phyloP scores from a whole-genome alignment of 2,797 vertebrate genomes.

The Phataginus tricuspis region DNA sequence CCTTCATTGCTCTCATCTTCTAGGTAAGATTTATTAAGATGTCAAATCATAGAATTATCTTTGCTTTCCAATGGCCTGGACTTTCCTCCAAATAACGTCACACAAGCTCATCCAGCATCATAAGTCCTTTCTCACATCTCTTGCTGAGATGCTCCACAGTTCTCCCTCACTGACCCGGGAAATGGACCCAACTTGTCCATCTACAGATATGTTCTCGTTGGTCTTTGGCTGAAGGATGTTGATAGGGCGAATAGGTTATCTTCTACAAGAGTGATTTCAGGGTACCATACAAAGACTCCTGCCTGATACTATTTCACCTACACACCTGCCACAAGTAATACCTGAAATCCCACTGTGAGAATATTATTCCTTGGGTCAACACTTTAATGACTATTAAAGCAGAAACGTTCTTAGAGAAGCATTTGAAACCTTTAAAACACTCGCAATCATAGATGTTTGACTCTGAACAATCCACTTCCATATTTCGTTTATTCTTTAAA shows the following conservation, averaged over 20 bases:
- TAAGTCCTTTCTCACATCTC: not conserved
- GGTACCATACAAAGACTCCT: not conserved
- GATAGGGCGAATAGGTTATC: not conserved
- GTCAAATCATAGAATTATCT: not conserved
- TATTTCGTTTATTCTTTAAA: conserved; percentile 30
- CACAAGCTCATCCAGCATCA: not conserved
- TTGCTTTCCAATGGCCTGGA: not conserved
- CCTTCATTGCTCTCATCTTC: not conserved
- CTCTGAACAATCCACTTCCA: not conserved
- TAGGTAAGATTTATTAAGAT: not conserved
- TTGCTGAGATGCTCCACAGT: not conserved
- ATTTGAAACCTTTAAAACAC: not conserved
- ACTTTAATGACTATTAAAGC: not conserved
- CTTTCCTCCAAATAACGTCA: not conserved
- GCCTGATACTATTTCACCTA: not conserved
- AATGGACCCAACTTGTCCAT: not conserved
- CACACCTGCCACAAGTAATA: not conserved
- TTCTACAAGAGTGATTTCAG: not conserved
- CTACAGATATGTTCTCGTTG: not conserved
- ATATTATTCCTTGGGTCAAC: not conserved
- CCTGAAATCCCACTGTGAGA: not conserved
- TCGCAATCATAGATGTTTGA: not conserved
- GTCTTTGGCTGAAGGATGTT: not conserved
- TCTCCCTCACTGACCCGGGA: not conserved
- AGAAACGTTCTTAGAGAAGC: not conserved